Percentiles rank a stretch among this genome's conserved stretches.
Conservation (phyloP, 1,140 invertebrate genomes). For the Batillaria attramentaria region DNA sequence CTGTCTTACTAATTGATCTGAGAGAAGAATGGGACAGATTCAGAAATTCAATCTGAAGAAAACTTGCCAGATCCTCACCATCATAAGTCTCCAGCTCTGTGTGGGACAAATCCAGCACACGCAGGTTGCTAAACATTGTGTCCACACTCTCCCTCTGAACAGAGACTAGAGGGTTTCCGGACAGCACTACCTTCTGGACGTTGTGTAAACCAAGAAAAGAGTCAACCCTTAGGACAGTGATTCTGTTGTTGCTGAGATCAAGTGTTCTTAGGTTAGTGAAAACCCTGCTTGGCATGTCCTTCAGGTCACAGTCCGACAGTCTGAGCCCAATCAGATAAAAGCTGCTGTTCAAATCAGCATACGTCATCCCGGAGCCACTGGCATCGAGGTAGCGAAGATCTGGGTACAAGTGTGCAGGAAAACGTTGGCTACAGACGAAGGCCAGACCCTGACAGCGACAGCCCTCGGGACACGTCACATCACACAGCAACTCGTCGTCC, state of each 20-base stretch:
- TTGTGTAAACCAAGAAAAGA: slow-evolving; percentile 2
- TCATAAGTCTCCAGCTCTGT: slow-evolving; percentile 10
- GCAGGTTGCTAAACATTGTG: not conserved
- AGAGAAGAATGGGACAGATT: not conserved
- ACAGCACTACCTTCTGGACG: slow-evolving; percentile 13
- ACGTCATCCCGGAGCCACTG: not conserved
- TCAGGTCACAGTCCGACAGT: not conserved
- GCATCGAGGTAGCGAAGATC: not conserved
- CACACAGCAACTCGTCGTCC: slow-evolving; percentile 34
- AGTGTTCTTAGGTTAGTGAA: not conserved
- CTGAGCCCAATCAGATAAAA: not conserved
- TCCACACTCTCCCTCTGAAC: not conserved
- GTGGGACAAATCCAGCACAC: not conserved
- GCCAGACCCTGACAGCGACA: slow-evolving; percentile 27
- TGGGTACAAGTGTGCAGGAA: slow-evolving; percentile 1
- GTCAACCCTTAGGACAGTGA: not conserved
- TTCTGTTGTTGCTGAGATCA: slow-evolving; percentile 31
- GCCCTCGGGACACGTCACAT: slow-evolving; percentile 38
- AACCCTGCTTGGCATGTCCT: not conserved
- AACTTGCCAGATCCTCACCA: not conserved
- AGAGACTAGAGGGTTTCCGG: not conserved
- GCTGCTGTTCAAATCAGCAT: not conserved
- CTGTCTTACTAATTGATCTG: slow-evolving; percentile 7
- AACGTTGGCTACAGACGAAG: not conserved
- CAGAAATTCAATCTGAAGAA: slow-evolving; percentile 19